Evolutionary conservation across 2,113 vertebrate species (phyloP).

Genomic region (Oncorhynchus gorbuscha): DNA sequence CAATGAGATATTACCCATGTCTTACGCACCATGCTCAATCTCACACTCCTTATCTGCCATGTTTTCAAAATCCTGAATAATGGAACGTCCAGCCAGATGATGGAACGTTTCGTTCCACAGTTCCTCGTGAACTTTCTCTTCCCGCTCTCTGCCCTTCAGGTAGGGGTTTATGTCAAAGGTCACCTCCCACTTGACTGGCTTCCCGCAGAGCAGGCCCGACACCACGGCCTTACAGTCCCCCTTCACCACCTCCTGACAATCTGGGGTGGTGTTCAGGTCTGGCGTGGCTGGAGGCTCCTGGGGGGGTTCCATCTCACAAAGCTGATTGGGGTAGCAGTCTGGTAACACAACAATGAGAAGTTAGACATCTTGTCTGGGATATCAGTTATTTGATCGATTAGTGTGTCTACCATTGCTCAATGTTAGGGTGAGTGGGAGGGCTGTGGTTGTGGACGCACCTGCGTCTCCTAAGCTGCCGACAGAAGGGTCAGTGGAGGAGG

Average conservation of each 20-base stretch:
- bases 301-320: constrained; percentile 73
- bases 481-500: constrained; percentile 77
- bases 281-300: constrained; percentile 45
- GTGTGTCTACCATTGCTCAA: too few species aligned
- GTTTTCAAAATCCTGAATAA: constrained; percentile 91
- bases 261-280: constrained; percentile 23
- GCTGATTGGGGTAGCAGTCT: constrained; percentile 79
- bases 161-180: constrained; percentile 82
- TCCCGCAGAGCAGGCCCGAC: constrained; percentile 80
- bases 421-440: not conserved
- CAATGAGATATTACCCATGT: not conserved
- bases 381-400: too few species aligned
- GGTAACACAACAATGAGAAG: constrained; percentile 15
- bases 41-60: constrained; percentile 85
- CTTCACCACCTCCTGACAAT: constrained; percentile 31
- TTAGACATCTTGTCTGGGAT: not conserved
- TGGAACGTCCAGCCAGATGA: constrained; percentile 87
- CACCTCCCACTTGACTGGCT: constrained; percentile 86
- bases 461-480: constrained; percentile 76
- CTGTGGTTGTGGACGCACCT: constrained; percentile 65
- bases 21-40: constrained; percentile 84
- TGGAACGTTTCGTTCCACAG: constrained; percentile 94
- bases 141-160: constrained; percentile 71
- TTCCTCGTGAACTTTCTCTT: constrained; percentile 73
- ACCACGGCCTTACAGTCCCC: constrained; percentile 85